Base-by-base conservation (phyloP, 2,888 invertebrate species). In the Pinctada fucata region DNA sequence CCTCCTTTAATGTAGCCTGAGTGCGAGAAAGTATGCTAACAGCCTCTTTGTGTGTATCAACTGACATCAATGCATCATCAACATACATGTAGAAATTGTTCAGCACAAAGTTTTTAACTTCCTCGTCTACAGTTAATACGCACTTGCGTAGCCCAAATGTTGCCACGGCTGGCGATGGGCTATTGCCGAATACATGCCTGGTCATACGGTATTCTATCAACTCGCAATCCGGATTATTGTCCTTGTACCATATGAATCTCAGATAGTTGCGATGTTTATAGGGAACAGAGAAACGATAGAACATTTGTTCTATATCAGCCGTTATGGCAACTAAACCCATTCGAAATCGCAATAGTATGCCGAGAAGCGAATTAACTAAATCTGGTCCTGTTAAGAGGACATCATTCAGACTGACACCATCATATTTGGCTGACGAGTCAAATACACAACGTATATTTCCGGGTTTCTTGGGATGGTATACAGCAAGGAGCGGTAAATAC, bases 131-230 rank as follows among this genome's bases (percentile, higher is more conserved):
- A 3, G 5, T 13, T 48, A 4, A 2, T 16, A 45, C 67, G 48
- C 67, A 67, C 10, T 45, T 67, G 3, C 67, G 31, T 3, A 67
- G 67, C 48, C 67, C 67, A 67, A 79, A 67, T 16, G 79, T 82
- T 3, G 83, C 81, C 8, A 83, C 70, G 6, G 84, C 82, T 3
- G 45, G 45, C 67, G 67, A 67, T 5, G 67, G 67, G 67, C 67
- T 67, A 31, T 65, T 65, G 3, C 65, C 65, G 10, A 65, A 65
- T 10, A 3, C 65, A 65, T 65, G 65, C 10, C 45, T 67, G 4
- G 67, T 67, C 67, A 67, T 45, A 10, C 67, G 5, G 45, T 67
- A 67, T 67, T 67, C 67, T 10, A 67, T 67, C 67, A 67, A 8
- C 8, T 67, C 67, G 8, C 48, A 13, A 45, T 48, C 48, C 13